A percentile compares a stretch with the other conserved stretches of the same genome.
Evolutionary conservation across 1,140 invertebrate species (phyloP).

Genomic region (Zeugodacus cucurbitae): DNA sequence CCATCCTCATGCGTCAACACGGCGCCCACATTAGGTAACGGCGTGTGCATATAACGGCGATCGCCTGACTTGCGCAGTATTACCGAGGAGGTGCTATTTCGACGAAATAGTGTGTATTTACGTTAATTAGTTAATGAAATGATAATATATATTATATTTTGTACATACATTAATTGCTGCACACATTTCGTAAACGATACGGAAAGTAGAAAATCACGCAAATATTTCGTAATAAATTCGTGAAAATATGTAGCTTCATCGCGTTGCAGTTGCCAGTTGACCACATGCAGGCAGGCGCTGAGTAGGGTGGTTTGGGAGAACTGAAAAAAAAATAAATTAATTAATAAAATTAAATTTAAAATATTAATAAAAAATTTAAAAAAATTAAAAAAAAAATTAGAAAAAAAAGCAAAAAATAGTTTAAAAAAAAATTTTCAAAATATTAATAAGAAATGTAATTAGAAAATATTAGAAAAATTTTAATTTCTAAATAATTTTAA

Average conservation of each 20-base stretch:
- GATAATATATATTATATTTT: not conserved
- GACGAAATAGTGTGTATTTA: not conserved
- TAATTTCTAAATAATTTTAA: too few species aligned
- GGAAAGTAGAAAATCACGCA: conserved; percentile 56
- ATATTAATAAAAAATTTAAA: not conserved
- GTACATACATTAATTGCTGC: conserved; percentile 52
- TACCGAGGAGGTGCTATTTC: conserved; percentile 53
- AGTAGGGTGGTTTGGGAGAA: conserved; percentile 59
- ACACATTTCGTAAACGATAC: conserved; percentile 50
- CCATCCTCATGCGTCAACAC: conserved; percentile 55
- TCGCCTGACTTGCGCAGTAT: conserved; percentile 53
- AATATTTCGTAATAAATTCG: conserved; percentile 51
- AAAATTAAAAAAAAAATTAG: not conserved
- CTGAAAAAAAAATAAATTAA: conserved; percentile 46
- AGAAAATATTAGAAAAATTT: not conserved
- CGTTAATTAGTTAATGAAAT: too few species aligned
- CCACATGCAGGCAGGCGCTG: conserved; percentile 51
- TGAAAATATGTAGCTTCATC: conserved; percentile 49
- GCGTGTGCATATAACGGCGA: conserved; percentile 54
- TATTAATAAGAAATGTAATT: too few species aligned
- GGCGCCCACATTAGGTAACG: conserved; percentile 60
- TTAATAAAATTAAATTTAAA: not conserved
- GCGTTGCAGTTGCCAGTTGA: conserved; percentile 52
- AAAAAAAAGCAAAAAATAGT: conserved; percentile 22
- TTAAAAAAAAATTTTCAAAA: not conserved